phyloP scores from a whole-genome alignment of 2,888 invertebrate species.

The Metellina segmentata region DNA sequence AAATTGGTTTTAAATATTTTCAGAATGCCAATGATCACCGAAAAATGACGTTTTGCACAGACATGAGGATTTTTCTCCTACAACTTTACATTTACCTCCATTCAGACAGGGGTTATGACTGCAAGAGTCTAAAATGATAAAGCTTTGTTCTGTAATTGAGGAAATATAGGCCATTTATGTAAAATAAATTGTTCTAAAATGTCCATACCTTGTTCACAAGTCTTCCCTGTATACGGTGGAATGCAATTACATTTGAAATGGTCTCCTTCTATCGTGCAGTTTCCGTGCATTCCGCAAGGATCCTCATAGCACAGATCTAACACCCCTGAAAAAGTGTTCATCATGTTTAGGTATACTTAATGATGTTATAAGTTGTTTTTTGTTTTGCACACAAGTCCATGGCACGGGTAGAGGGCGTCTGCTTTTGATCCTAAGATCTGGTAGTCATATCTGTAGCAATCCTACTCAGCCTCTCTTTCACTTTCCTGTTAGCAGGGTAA shows the following conservation, averaged over 20 bases:
- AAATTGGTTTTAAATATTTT: neutral
- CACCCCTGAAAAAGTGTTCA: neutral
- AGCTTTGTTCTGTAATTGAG: too few species aligned
- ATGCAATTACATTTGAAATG: neutral
- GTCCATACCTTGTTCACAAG: neutral
- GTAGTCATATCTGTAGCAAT: too few species aligned
- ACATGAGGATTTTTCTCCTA: neutral
- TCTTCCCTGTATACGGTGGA: neutral
- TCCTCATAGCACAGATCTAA: neutral
- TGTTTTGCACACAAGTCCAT: too few species aligned
- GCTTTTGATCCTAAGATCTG: too few species aligned
- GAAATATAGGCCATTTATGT: too few species aligned
- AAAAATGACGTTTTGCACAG: neutral
- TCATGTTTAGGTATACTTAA: too few species aligned
- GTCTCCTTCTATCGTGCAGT: neutral
- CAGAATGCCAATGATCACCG: neutral
- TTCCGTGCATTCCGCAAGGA: constrained; percentile 1
- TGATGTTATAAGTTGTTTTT: too few species aligned
- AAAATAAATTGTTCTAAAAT: neutral
- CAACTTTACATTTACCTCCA: neutral
- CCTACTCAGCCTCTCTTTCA: too few species aligned
- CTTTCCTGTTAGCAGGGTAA: too few species aligned
- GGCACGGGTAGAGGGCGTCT: too few species aligned
- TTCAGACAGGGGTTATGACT: constrained; percentile 1
- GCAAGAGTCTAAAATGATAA: neutral